Evolutionary conservation across 2,888 invertebrate genomes (phyloP).

Genomic region (Polietes domitor): DNA sequence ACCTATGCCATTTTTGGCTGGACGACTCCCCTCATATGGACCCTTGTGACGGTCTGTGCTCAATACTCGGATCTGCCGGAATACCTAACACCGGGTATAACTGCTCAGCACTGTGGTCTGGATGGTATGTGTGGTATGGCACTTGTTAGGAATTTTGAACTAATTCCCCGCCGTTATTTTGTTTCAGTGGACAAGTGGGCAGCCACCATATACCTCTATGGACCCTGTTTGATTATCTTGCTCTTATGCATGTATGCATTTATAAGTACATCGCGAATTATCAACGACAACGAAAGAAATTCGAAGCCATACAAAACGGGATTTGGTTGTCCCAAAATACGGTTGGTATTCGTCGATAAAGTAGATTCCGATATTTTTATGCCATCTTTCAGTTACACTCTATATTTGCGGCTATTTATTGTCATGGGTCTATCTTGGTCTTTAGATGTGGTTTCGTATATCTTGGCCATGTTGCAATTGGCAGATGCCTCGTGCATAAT

Average conservation of each 20-base stretch:
- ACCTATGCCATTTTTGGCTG: constrained; percentile 34
- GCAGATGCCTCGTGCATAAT: not conserved
- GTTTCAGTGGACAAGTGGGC: constrained; percentile 46
- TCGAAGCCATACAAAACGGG: not conserved
- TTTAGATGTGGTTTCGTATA: constrained; percentile 47
- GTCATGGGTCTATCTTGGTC: constrained; percentile 49
- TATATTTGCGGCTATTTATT: constrained; percentile 49
- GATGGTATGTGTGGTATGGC: constrained; percentile 19
- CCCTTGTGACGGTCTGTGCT: constrained; percentile 20
- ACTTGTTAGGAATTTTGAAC: not conserved
- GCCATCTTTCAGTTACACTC: constrained; percentile 25
- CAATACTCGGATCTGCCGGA: constrained; percentile 12
- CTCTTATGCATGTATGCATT: constrained; percentile 13
- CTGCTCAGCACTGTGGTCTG: constrained; percentile 26
- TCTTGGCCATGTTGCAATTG: not conserved
- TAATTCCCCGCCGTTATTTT: no score
- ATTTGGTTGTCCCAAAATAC: not conserved
- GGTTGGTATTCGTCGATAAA: constrained; percentile 40
- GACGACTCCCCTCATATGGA: constrained; percentile 20
- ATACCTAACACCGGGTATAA: constrained; percentile 30
- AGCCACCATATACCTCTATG: constrained; percentile 48
- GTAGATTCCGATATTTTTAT: no score
- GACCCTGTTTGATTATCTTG: constrained; percentile 52
- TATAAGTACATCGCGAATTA: constrained; percentile 22
- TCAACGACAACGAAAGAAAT: not conserved